These are phyloP conservation scores for Carettochelys insculpta DNA, from an alignment of 2,113 vertebrate species.

Conservation along the genomic window DNA sequence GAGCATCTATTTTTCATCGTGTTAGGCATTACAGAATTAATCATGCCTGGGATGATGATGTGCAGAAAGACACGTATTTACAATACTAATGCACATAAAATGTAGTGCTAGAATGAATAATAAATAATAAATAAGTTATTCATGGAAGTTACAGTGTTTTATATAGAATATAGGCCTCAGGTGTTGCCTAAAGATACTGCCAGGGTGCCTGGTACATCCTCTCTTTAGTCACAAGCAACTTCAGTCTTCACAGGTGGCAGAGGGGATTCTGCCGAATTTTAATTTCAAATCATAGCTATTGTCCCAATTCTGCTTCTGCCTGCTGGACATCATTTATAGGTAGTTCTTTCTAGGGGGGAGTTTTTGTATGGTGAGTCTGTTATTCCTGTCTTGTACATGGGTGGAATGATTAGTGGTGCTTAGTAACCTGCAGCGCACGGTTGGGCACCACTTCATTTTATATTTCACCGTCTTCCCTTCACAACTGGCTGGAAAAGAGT, in stretches of 20 bases:
- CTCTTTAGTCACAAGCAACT: constrained; percentile 1
- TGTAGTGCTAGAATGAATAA: neutral
- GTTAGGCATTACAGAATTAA: neutral
- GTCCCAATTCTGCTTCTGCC: constrained; percentile 7
- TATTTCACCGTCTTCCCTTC: neutral
- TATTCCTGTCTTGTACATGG: neutral
- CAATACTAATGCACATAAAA: neutral
- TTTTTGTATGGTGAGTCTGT: constrained; percentile 1
- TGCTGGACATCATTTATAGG: neutral
- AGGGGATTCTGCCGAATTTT: constrained; percentile 20
- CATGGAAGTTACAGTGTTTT: neutral
- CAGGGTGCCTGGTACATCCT: fast-evolving
- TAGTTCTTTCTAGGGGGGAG: constrained; percentile 1
- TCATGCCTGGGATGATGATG: neutral
- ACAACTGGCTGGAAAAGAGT: neutral
- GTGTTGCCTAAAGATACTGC: neutral
- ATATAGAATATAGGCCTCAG: neutral
- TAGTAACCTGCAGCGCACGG: neutral
- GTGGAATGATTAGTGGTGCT: neutral
- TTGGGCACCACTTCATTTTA: neutral
- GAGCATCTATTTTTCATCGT: neutral
- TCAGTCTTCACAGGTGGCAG: neutral
- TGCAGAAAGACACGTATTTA: neutral
- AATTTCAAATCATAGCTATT: neutral
- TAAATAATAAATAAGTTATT: constrained; percentile 4